phyloP scores from a whole-genome alignment of 2,113 vertebrate genomes.

The Microcebus ravelobensis region DNA sequence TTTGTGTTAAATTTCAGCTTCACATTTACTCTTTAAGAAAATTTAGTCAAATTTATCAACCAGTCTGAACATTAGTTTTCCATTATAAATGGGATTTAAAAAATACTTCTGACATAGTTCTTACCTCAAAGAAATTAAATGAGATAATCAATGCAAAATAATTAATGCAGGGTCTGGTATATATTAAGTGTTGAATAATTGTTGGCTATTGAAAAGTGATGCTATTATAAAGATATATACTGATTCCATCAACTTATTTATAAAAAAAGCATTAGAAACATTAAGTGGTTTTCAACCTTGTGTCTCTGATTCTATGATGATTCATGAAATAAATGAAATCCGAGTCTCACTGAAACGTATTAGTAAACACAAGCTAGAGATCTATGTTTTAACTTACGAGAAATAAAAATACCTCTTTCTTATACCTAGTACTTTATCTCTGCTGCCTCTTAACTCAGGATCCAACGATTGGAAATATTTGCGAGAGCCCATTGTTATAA shows the following conservation, averaged over 20 bases:
- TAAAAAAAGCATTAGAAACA: background rate
- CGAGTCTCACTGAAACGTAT: background rate
- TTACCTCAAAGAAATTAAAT: background rate
- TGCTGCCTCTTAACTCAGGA: background rate
- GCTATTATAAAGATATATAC: background rate
- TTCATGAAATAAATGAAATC: background rate
- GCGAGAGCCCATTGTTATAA: background rate
- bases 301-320: background rate
- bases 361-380: background rate
- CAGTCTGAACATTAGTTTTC: background rate
- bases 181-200: background rate
- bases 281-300: background rate
- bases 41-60: background rate
- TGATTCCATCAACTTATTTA: background rate
- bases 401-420: background rate
- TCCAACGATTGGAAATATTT: background rate
- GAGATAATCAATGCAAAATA: background rate
- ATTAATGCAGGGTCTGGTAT: background rate
- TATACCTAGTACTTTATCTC: background rate
- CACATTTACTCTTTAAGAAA: background rate
- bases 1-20: background rate
- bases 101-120: background rate
- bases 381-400: background rate
- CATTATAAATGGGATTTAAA: background rate
- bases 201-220: background rate